Evolutionary conservation across 1,140 invertebrate genomes (phyloP), one percentile per base, ranked within the genome.

Genomic region (Melitaea cinxia): DNA sequence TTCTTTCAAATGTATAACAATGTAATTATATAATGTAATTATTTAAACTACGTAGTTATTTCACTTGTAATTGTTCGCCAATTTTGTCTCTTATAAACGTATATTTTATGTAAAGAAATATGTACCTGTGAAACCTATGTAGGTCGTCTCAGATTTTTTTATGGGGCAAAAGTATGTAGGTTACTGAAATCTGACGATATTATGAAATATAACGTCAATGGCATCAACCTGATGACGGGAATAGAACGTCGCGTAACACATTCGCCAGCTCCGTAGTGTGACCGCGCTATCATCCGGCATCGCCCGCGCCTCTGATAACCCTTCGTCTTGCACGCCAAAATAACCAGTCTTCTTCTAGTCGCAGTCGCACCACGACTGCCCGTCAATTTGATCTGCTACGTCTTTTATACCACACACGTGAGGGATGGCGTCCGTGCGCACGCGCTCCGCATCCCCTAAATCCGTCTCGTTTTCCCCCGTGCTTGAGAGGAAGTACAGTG

Each of bases 361-460:
- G 79, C 73, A 83, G 84, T 80, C 78, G 75, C 61, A 77, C 80
- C 70, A 83, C 85, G 88, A 90, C 85, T 90, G 88, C 75, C 74
- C 72, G 70, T 39, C 26, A 72, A 73, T 74, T 73, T 65, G 63
- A 66, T 65, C 56, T 53, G 68, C 69, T 53, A 60, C 79, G 76
- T 67, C 75, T 88, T 88, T 68, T 90, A 90, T 90, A 90, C 81
- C 65, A 62, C 66, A 68, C 50, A 19, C 63, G 55, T 69, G 69
- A 87, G 80, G 77, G 77, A 91, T 92, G 89, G 84, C 90, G 69
- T 83, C 87, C 53, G 88, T 92, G 87, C 89, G 90, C 83, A 90
- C 89, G 84, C 91, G 91, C 69, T 91, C 91, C 35, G 85, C 91
- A 74, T 91, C 91, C 82, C 91, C 91, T 47, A 92, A 91, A 65